Conservation (phyloP, 2,113 vertebrate genomes). For the Mastomys natalensis region DNA sequence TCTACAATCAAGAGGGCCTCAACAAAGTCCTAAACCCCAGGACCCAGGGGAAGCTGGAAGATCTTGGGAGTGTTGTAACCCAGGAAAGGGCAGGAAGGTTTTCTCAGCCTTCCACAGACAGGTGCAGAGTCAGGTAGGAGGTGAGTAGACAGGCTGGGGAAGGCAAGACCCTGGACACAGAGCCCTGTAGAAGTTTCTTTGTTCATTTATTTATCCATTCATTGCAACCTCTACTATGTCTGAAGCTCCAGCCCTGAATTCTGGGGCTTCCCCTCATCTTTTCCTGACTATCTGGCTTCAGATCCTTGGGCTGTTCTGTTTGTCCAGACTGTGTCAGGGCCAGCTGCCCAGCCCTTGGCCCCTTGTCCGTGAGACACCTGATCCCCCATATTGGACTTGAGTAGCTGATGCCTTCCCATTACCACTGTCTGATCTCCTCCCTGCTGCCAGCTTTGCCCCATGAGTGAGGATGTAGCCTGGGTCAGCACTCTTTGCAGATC, state of each 20-base stretch:
- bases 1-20: not conserved
- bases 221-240: not conserved
- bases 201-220: constrained; percentile 37
- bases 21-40: not conserved
- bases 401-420: not conserved
- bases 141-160: not conserved
- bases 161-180: not conserved
- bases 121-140: not conserved
- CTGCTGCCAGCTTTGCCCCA: constrained; percentile 17
- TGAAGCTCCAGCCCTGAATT: not conserved
- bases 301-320: not conserved
- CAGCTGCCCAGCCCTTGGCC: constrained; percentile 3
- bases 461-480: not conserved
- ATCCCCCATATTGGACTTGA: not conserved
- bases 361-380: not conserved
- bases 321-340: not conserved
- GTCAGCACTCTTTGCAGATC: not conserved
- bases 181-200: constrained; percentile 31
- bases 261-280: not conserved
- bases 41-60: not conserved
- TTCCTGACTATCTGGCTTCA: not conserved
- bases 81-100: not conserved
- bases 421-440: not conserved
- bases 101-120: not conserved
- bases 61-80: not conserved